Conservation (phyloP, 2,113 vertebrate genomes). For the Saimiri boliviensis region DNA sequence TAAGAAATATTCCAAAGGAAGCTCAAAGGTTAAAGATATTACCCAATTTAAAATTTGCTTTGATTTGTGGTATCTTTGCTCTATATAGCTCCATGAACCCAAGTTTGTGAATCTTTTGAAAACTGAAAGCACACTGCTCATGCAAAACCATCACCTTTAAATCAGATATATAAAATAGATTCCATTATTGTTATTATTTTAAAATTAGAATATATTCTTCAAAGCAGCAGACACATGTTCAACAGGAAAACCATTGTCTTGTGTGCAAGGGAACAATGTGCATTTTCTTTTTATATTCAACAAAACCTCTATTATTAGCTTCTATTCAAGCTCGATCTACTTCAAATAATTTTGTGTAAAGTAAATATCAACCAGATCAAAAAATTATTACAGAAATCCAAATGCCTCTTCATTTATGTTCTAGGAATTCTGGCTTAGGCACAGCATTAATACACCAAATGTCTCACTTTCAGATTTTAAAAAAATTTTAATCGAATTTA, state of each 20-base stretch:
- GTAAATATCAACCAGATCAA: conserved; percentile 44
- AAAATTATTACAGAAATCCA: conserved; percentile 21
- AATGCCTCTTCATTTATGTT: conserved; percentile 35
- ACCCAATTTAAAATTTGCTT: background rate
- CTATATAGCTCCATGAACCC: background rate
- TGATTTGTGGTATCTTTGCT: background rate
- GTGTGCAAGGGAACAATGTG: conserved; percentile 60
- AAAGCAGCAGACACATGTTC: conserved; percentile 70
- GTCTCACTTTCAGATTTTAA: background rate
- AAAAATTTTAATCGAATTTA: no score
- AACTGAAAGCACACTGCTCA: conserved; percentile 2
- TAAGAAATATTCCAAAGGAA: background rate
- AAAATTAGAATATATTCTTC: conserved; percentile 40
- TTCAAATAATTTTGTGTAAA: conserved; percentile 58
- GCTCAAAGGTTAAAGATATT: background rate
- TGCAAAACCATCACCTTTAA: conserved; percentile 24
- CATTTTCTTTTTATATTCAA: conserved; percentile 70
- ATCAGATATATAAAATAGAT: background rate
- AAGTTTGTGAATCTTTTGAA: background rate
- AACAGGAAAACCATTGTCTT: conserved; percentile 82
- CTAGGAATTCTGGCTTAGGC: conserved; percentile 21
- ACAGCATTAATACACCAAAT: background rate
- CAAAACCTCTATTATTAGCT: conserved; percentile 72
- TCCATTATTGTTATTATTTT: conserved; percentile 15
- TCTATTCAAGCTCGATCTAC: conserved; percentile 10